phyloP scores from a whole-genome alignment of 1,140 invertebrate genomes.

The Ericerus pela region DNA sequence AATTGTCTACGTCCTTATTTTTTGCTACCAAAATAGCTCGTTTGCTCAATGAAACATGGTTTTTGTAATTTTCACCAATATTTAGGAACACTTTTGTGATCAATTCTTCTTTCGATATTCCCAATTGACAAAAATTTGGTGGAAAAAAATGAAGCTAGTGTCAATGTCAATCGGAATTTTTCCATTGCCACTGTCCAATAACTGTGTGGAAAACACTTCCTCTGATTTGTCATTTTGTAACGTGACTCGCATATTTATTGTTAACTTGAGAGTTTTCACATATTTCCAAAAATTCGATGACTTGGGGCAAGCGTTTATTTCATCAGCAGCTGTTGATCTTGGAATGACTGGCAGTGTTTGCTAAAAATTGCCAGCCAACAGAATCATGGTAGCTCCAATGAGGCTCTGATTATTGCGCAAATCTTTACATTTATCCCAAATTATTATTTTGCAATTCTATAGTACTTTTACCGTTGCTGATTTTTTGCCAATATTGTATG shows the following conservation, averaged over 20 bases:
- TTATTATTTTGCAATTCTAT: conserved; percentile 25
- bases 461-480: conserved; percentile 24
- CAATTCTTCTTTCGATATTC: conserved; percentile 26
- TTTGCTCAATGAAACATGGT: conserved; percentile 30
- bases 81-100: conserved; percentile 30
- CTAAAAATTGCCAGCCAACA: conserved; percentile 22
- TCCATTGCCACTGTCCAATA: conserved; percentile 20
- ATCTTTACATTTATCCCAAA: conserved; percentile 26
- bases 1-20: conserved; percentile 31
- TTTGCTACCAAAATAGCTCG: conserved; percentile 30
- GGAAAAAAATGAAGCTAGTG: conserved; percentile 17
- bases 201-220: conserved; percentile 24
- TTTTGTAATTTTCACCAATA: conserved; percentile 28
- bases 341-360: conserved; percentile 34
- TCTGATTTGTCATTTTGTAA: conserved; percentile 17
- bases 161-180: conserved; percentile 7
- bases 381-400: conserved; percentile 20
- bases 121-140: conserved; percentile 20
- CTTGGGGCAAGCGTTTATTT: conserved; percentile 28
- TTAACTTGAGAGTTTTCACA: conserved; percentile 25
- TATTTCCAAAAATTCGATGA: conserved; percentile 30
- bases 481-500: conserved; percentile 29
- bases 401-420: not conserved
- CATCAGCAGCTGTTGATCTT: conserved; percentile 26
- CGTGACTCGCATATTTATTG: conserved; percentile 23